Evolutionary conservation across 2,888 invertebrate species (phyloP), one percentile per base, ranked within the genome.

Genomic region (Calameuta filiformis): DNA sequence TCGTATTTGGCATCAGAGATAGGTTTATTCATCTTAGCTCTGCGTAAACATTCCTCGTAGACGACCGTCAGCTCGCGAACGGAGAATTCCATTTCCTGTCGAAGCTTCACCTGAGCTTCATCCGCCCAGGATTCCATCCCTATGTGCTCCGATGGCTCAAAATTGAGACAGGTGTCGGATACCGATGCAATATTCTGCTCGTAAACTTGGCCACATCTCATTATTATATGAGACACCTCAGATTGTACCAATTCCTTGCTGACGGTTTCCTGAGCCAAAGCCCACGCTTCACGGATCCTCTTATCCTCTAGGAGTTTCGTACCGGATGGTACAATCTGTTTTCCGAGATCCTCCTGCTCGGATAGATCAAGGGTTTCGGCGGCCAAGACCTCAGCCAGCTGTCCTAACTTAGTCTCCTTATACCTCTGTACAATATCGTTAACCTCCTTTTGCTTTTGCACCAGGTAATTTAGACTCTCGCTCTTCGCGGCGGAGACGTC

Each of bases 121-220:
- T 95, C 95, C 83, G 95, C 94, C 94, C 96, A 96, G 78, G 94
- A 93, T 90, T 96, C 96, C 76, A 96, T 92, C 76, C 94, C 94
- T 4, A 95, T 93, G 81, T 95, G 93, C 89, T 96, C 95, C 80
- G 94, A 94, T 12, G 94, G 94, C n/a, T 90, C 88, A 15, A 92
- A 91, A 73, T 93, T 93, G n/a, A 94, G 92, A 69, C 93, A 93
- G 68, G 92, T 92, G 11, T 90, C 89, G 9, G 83, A 82, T 12
- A 87, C 81, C 23, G 87, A 85, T 1, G 86, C 85, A 33, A 90
- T 79, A 73, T 86, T 89, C 75, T 89, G 88, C 86, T 95, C 96
- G 89, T 96, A 95, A 6, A 94, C 92, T 86, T 95, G 94, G 9
- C 95, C 95, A 78, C 95, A 96, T 69, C 95, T 93, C 86, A 93